A percentile compares a stretch with the other conserved stretches of the same genome.
Conservation (phyloP, 2,888 invertebrate genomes). For the Branchipolynoe longqiensis region DNA sequence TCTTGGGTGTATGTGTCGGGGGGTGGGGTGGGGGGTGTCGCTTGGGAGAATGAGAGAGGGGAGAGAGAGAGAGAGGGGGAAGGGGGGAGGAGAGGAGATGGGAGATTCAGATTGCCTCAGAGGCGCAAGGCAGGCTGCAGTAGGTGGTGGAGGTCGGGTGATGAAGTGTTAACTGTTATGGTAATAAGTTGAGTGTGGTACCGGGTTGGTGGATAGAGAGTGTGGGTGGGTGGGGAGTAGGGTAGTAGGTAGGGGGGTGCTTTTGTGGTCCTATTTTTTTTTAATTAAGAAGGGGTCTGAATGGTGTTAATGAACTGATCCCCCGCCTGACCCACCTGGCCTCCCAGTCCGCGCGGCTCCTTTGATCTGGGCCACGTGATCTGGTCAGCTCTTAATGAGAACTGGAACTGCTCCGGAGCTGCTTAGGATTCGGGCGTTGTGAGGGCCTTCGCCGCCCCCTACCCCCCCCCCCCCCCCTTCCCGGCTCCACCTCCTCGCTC, state of each 20-base stretch:
- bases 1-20: background rate
- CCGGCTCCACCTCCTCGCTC: background rate
- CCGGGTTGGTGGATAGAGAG: background rate
- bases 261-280: too few species aligned
- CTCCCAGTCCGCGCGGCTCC: too few species aligned
- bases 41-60: too few species aligned
- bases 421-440: background rate
- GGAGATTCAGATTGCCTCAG: background rate
- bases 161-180: too few species aligned
- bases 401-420: constrained; percentile 19
- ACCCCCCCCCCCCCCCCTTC: background rate
- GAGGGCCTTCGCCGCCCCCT: constrained; percentile 1
- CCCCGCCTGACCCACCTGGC: constrained; percentile 20
- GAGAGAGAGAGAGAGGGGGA: too few species aligned
- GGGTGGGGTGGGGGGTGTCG: background rate
- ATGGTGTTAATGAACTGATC: constrained; percentile 49
- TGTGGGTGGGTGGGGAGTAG: background rate
- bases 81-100: too few species aligned
- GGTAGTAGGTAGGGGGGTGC: too few species aligned
- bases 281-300: constrained; percentile 47
- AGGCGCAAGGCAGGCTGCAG: background rate
- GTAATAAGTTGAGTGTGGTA: too few species aligned
- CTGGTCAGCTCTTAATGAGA: constrained; percentile 44
- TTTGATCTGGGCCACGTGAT: constrained; percentile 32
- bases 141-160: background rate